Evolutionary conservation across 2,888 invertebrate species (phyloP), one percentile per base, ranked within the genome.

Genomic region (Matsumyia berberina): DNA sequence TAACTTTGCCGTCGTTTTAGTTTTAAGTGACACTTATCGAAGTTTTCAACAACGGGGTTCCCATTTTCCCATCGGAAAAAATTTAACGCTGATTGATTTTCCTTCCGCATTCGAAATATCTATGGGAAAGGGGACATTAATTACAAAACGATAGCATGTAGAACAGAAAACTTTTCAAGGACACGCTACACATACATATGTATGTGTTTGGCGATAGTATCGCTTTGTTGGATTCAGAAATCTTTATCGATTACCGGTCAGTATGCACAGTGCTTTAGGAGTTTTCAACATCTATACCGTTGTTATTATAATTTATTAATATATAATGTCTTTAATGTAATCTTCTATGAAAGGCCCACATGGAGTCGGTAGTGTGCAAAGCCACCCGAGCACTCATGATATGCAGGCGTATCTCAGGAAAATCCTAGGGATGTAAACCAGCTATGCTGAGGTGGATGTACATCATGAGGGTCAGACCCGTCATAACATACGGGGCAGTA

Each of bases 21-120:
- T 44, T 46, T 46, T 46, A 19, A 17, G 46, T 19, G 46, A 46
- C 19, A 46, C 17, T 17, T 19, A 46, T 46, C 19, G 19, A 3
- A 17, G 8, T 19, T 8, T 19, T 46, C 19, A 19, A 46, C 17
- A 44, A 17, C 2, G n/a, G n/a, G n/a, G 42, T 46, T 19, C n/a
- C n/a, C n/a, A n/a, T 46, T 46, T 42, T 42, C 42, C 42, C 15
- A 42, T 42, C 42, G 42, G 42, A 42, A 42, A 42, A 42, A 15
- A 15, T 42, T 42, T 15, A 42, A 8, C 42, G 42, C 15, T 42
- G 42, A 42, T 42, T 35, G 35, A 35, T 35, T 35, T 42, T 42
- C 15, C 15, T 7, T 17, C 39, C 5, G 12, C 12, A 5, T 39
- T 12, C 12, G 12, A 12, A 39, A 12, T 39, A 4, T n/a, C 39